Conservation (phyloP, 2,888 invertebrate species). For the Panopea generosa region DNA sequence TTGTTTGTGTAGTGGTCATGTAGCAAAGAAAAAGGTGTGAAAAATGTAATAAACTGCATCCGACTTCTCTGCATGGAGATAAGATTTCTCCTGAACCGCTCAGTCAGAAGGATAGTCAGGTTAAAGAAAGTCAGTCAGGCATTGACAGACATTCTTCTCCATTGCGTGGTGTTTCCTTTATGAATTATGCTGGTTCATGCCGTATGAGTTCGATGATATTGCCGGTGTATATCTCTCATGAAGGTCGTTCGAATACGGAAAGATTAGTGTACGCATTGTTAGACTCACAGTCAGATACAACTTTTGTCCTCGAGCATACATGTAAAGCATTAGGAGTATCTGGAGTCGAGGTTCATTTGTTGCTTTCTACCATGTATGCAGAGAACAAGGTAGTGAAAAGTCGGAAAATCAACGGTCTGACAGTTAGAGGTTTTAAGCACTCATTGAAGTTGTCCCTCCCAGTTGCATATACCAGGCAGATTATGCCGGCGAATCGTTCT, state of each 20-base stretch:
- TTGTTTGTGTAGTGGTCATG: constrained; percentile 60
- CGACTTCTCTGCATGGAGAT: constrained; percentile 59
- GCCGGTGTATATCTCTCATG: constrained; percentile 55
- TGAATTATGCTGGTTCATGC: not conserved
- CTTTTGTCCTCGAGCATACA: constrained; percentile 48
- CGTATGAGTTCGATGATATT: constrained; percentile 32
- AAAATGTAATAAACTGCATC: constrained; percentile 52
- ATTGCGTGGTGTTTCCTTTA: not conserved
- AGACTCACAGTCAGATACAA: constrained; percentile 65
- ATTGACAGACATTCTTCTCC: not conserved
- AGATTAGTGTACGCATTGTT: no score
- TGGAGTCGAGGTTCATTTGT: constrained; percentile 27
- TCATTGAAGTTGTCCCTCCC: constrained; percentile 33
- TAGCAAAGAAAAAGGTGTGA: constrained; percentile 43
- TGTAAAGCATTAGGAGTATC: constrained; percentile 32
- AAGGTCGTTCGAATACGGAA: no score
- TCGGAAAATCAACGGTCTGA: constrained; percentile 30
- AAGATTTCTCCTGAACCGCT: not conserved
- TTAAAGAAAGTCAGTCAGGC: not conserved
- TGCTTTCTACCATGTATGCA: constrained; percentile 54
- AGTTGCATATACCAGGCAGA: constrained; percentile 43
- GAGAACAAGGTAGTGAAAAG: constrained; percentile 21
- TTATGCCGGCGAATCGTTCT: constrained; percentile 57
- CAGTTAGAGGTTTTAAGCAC: constrained; percentile 23
- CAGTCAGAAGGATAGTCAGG: not conserved